Base-by-base conservation (phyloP, 2,113 vertebrate genomes). In the Thamnaconus septentrionalis region DNA sequence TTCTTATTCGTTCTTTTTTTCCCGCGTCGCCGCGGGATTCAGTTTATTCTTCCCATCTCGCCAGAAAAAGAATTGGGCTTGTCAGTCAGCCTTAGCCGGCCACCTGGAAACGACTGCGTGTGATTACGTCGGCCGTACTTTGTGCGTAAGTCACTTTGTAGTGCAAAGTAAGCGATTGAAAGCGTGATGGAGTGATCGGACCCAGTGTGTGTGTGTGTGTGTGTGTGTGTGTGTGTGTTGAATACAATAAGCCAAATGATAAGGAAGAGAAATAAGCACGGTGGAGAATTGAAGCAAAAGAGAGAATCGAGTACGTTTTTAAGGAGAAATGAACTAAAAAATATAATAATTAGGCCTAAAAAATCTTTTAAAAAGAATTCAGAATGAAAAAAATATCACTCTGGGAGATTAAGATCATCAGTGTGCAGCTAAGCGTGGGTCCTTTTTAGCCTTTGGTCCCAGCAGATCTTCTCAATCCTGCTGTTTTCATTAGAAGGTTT, bases 41-140 rank as follows among this genome's bases (percentile, higher is more conserved):
- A 31, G 1, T 31, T 31, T 31, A 51, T 64, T 76, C 75, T 53
- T 83, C 65, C 56, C 67, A 69, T 67, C 61, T 50, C 56, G 58
- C 67, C 51, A 61, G 65, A 84, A 80, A 80, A 86, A 62, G 59
- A 85, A 81, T 59, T 9, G 61, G 61, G 46, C 59, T 62, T 81
- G 80, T 83, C 82, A 81, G 49, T 87, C 82, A 87, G 78, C 52
- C 68, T 87, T 84, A 84, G 67, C 57, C 18, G 48, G 64, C 50
- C 72, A 71, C 75, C 64, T 80, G 77, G 64, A 82, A 76, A 72
- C 66, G 41, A 68, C 18, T 31, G 18, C 18, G 18, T 39, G 39
- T 61, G 67, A 66, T 80, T 65, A 61, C 43, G 41, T 53, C 44
- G 40, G 48, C 58, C 18, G 18, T 31, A 75, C 48, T n/a, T 49